These are phyloP conservation scores for Drosophila barbarae DNA, from an alignment of 2,888 invertebrate genomes.

Conservation along the genomic window DNA sequence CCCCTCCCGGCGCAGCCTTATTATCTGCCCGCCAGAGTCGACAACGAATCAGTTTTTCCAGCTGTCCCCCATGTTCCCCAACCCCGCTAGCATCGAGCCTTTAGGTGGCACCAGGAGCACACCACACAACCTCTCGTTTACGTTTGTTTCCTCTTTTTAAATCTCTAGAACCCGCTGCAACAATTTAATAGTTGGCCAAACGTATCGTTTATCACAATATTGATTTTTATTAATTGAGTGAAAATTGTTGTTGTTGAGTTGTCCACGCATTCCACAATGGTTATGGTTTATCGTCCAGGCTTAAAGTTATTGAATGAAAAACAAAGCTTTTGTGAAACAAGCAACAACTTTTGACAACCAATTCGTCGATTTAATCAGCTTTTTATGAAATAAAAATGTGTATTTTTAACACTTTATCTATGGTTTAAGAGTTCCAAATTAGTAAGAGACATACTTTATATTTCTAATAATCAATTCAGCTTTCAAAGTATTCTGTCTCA, in stretches of 20 bases:
- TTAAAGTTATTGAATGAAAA: constrained; percentile 2
- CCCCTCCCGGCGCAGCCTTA: constrained; percentile 27
- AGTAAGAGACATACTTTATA: background rate
- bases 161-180: constrained; percentile 26
- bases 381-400: no score
- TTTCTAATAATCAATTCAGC: background rate
- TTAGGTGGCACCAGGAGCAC: constrained; percentile 11
- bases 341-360: background rate
- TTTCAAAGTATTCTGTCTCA: background rate
- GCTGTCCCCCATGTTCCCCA: constrained; percentile 19
- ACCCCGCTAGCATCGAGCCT: background rate
- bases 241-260: constrained; percentile 4
- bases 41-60: constrained; percentile 41
- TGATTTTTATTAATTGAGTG: constrained; percentile 36
- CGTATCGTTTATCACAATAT: constrained; percentile 28
- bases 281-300: background rate
- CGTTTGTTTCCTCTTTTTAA: constrained; percentile 29
- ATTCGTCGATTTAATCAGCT: background rate
- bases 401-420: no score
- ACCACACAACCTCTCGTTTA: background rate
- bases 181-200: constrained; percentile 36
- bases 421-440: background rate
- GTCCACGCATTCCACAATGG: background rate
- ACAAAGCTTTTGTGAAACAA: background rate
- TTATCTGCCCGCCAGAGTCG: constrained; percentile 40